These are phyloP conservation scores for Maniola hyperantus DNA, from an alignment of 2,888 invertebrate genomes.

Conservation along the genomic window DNA sequence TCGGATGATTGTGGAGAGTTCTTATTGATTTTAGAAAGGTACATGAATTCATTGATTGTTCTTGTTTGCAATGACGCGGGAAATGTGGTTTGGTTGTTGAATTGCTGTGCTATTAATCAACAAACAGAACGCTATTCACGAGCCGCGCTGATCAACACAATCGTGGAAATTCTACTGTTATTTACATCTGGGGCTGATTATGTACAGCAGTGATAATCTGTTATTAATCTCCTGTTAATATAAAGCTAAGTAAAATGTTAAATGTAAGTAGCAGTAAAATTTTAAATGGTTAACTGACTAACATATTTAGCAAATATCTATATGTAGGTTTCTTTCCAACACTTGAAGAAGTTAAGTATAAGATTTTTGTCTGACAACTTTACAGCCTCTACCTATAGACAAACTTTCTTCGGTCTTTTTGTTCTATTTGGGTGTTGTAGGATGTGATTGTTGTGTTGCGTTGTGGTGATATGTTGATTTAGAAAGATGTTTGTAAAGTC, in stretches of 20 bases:
- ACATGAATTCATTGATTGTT: slow-evolving; percentile 35
- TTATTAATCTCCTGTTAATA: slow-evolving; percentile 1
- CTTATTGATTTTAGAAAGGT: slow-evolving; percentile 21
- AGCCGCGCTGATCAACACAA: slow-evolving; percentile 40
- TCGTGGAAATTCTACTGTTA: slow-evolving; percentile 38
- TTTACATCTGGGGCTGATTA: slow-evolving; percentile 33
- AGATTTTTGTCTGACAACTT: too few relatives aligned
- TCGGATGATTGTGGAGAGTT: slow-evolving; percentile 9
- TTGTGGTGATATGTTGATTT: too few relatives aligned
- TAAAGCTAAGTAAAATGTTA: too few relatives aligned
- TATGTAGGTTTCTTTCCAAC: too few relatives aligned
- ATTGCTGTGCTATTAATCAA: slow-evolving; percentile 46
- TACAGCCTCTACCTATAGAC: too few relatives aligned
- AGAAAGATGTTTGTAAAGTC: neutral
- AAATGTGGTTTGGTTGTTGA: slow-evolving; percentile 42
- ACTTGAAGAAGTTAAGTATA: too few relatives aligned
- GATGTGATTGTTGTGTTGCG: too few relatives aligned
- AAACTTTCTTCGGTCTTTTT: too few relatives aligned
- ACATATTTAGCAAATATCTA: neutral
- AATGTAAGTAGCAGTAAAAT: neutral
- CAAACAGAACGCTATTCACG: slow-evolving; percentile 42
- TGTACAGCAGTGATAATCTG: slow-evolving; percentile 21
- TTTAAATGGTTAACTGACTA: too few relatives aligned
- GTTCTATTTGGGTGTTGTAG: too few relatives aligned
- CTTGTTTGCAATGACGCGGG: slow-evolving; percentile 41